phyloP scores from a whole-genome alignment of 2,888 invertebrate genomes.

The Bimastos eiseni region DNA sequence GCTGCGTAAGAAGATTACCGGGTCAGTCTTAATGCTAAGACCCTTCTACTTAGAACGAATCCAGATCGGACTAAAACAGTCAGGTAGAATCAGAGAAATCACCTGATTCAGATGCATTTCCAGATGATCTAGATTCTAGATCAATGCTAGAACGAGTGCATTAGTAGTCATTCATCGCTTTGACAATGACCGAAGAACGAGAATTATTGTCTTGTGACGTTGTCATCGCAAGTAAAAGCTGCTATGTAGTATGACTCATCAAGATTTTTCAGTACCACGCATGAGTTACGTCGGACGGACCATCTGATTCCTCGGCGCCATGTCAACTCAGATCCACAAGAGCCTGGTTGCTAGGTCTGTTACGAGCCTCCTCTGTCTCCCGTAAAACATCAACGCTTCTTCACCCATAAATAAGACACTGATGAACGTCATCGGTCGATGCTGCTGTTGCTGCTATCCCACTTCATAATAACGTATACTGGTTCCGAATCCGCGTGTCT shows the following conservation, averaged over 20 bases:
- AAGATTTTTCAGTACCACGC: not conserved
- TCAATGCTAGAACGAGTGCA: not conserved
- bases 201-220: not conserved
- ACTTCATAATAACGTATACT: not conserved
- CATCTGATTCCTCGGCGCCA: too few relatives aligned
- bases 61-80: too few relatives aligned
- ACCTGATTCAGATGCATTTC: not conserved
- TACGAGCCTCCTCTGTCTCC: not conserved
- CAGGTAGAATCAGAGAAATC: not conserved
- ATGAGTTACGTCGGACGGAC: not conserved
- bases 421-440: too few relatives aligned
- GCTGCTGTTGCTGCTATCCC: conserved; percentile 2
- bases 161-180: too few relatives aligned
- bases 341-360: too few relatives aligned
- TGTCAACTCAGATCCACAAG: too few relatives aligned
- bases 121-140: too few relatives aligned
- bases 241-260: not conserved
- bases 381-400: not conserved
- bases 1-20: not conserved
- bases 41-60: not conserved
- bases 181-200: not conserved
- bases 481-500: not conserved
- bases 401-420: not conserved
- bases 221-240: not conserved
- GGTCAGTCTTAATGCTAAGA: not conserved